Evolutionary conservation across 2,113 vertebrate genomes (phyloP).

Genomic region (Hemiprocne comata): DNA sequence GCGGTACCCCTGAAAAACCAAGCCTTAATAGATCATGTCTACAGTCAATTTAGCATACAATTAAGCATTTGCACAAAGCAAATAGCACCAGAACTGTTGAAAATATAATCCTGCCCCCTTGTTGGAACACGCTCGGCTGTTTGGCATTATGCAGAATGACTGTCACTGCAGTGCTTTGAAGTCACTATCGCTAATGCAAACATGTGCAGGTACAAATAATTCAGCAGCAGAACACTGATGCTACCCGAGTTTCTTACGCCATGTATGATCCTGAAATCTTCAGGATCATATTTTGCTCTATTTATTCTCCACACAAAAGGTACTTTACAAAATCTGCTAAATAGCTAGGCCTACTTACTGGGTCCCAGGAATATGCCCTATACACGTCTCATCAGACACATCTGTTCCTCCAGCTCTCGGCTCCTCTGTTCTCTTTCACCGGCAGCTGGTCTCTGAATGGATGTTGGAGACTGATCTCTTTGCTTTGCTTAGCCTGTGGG

Average conservation of each 20-base stretch:
- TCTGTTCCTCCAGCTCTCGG: neutral
- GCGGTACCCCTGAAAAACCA: slow-evolving; percentile 10
- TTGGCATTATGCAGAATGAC: slow-evolving; percentile 53
- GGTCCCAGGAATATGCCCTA: slow-evolving; percentile 5
- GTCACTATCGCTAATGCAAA: slow-evolving; percentile 40
- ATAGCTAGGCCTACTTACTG: slow-evolving; percentile 60
- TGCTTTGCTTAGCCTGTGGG: slow-evolving; percentile 56
- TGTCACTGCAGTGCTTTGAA: slow-evolving; percentile 44
- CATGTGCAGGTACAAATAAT: slow-evolving; percentile 61
- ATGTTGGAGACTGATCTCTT: slow-evolving; percentile 52
- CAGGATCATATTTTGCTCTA: slow-evolving; percentile 51
- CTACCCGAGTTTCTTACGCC: slow-evolving; percentile 37
- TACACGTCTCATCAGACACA: slow-evolving; percentile 5
- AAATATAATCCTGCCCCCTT: slow-evolving; percentile 52
- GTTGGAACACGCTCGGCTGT: slow-evolving; percentile 15
- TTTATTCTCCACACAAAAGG: slow-evolving; percentile 62
- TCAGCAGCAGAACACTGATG: slow-evolving; percentile 41
- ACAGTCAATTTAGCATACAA: slow-evolving; percentile 59
- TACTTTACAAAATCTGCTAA: slow-evolving; percentile 62
- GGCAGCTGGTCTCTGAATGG: slow-evolving; percentile 50
- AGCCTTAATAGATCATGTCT: slow-evolving; percentile 51
- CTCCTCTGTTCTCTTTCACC: slow-evolving; percentile 46
- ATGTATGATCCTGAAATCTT: slow-evolving; percentile 49
- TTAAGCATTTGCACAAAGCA: slow-evolving; percentile 57
- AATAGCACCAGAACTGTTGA: slow-evolving; percentile 37